Evolutionary conservation across 1,140 invertebrate species (phyloP), one percentile per base, ranked within the genome.

Genomic region (Elysia chlorotica): DNA sequence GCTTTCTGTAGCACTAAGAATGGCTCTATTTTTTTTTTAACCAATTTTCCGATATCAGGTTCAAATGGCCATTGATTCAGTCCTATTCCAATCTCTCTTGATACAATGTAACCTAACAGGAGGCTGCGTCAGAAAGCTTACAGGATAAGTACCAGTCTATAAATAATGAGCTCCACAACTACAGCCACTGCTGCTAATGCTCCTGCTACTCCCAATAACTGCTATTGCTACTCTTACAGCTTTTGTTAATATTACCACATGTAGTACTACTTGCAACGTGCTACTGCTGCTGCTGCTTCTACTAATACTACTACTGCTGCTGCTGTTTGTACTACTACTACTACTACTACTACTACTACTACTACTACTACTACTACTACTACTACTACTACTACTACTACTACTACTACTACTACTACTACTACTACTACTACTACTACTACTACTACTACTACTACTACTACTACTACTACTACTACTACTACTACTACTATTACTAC

Each of bases 331-430:
- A n/a, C 41, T 48, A n/a, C 41, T 48, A n/a, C 41, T 48, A 48
- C 41, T 48, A 48, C 41, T 48, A 48, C 41, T 48, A 48, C 41
- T 48, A 48, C 41, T 48, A 48, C 41, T 48, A 48, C 41, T 30
- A 48, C 41, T 48, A 48, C 41, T 48, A n/a, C 41, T 48, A n/a
- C 41, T 48, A n/a, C 41, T 48, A n/a, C 41, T 48, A n/a, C 41
- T 48, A n/a, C 41, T 48, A n/a, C 41, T 48, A 48, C 41, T 48
- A 48, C 41, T 48, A 48, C 41, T 48, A 48, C 41, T 48, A 48
- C 41, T 48, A 61, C 57, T 61, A 61, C 57, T 61, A 61, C 57
- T 1, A 30, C 57, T 61, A 61, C 57, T 63, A 33, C 19, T 63
- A 33, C 19, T 63, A 33, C 19, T 63, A 33, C 19, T 63, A 33